Percentiles rank a stretch among this genome's conserved stretches.
These are phyloP conservation scores for Acromyrmex heyeri DNA, from an alignment of 1,140 invertebrate genomes.

Conservation along the genomic window DNA sequence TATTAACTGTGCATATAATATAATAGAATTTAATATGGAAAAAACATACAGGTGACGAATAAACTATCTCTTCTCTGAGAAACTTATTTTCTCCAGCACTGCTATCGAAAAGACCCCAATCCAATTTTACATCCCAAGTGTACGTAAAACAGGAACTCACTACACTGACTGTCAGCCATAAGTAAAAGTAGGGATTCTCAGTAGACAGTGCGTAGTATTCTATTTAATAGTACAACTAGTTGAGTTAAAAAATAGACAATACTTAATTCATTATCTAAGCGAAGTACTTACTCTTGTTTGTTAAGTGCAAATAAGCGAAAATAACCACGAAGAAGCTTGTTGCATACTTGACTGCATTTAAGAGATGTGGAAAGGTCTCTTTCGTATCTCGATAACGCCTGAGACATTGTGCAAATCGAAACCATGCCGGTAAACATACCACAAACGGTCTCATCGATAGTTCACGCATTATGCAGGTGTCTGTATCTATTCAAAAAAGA, in stretches of 20 bases:
- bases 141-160: slow-evolving; percentile 95
- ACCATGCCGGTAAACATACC: slow-evolving; percentile 93
- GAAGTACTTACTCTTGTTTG: slow-evolving; percentile 85
- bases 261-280: neutral
- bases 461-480: slow-evolving; percentile 84
- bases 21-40: neutral
- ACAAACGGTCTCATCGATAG: slow-evolving; percentile 89
- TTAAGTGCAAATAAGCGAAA: slow-evolving; percentile 89
- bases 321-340: slow-evolving; percentile 93
- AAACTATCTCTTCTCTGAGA: slow-evolving; percentile 92
- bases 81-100: slow-evolving; percentile 94
- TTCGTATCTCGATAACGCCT: slow-evolving; percentile 90
- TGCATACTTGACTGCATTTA: slow-evolving; percentile 95
- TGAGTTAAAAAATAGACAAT: slow-evolving; percentile 6
- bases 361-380: slow-evolving; percentile 90
- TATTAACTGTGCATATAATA: neutral
- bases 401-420: slow-evolving; percentile 95
- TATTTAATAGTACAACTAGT: slow-evolving; percentile 78
- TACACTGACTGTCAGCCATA: slow-evolving; percentile 92
- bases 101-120: slow-evolving; percentile 98
- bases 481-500: slow-evolving; percentile 77
- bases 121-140: slow-evolving; percentile 99
- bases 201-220: slow-evolving; percentile 88
- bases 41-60: slow-evolving; percentile 88
- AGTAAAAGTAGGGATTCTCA: slow-evolving; percentile 93